Percentiles rank a stretch among this genome's conserved stretches.
Conservation (phyloP, 2,113 vertebrate genomes). For the Crotophaga sulcirostris region DNA sequence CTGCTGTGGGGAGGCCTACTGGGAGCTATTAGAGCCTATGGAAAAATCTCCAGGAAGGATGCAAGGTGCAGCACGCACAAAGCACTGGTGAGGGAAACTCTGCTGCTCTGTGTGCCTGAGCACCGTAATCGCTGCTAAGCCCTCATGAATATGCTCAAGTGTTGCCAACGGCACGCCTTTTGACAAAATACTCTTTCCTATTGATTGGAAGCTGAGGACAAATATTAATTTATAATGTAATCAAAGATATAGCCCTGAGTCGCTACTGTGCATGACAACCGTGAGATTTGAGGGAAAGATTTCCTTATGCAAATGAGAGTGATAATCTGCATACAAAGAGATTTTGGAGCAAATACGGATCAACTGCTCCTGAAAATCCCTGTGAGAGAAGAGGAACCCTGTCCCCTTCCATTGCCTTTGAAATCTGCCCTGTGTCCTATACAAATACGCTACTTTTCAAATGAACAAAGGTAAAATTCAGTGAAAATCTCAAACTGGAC, state of each 20-base stretch:
- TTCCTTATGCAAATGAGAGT: neutral
- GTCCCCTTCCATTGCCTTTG: neutral
- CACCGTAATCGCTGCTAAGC: slow-evolving; percentile 23
- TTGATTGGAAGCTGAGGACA: neutral
- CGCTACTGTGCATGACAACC: slow-evolving; percentile 39
- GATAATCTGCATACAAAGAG: slow-evolving; percentile 36
- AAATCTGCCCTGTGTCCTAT: neutral
- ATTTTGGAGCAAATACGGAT: neutral
- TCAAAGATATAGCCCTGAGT: neutral
- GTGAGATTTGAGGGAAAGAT: slow-evolving; percentile 33
- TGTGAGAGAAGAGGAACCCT: neutral
- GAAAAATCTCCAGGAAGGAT: slow-evolving; percentile 49
- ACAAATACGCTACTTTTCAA: neutral
- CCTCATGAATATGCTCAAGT: slow-evolving; percentile 55
- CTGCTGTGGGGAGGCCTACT: neutral
- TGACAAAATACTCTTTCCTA: slow-evolving; percentile 13
- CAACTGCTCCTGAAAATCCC: neutral
- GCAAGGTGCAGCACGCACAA: neutral
- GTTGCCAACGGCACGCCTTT: slow-evolving; percentile 1
- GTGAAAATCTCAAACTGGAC: neutral
- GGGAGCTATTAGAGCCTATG: slow-evolving; percentile 69
- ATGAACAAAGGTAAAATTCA: neutral
- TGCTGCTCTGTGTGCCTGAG: slow-evolving; percentile 1
- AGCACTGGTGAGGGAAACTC: neutral
- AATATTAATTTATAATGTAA: slow-evolving; percentile 63